A percentile compares a stretch with the other conserved stretches of the same genome.
These are phyloP conservation scores for Laothoe populi DNA, from an alignment of 2,888 invertebrate genomes.

Conservation along the genomic window DNA sequence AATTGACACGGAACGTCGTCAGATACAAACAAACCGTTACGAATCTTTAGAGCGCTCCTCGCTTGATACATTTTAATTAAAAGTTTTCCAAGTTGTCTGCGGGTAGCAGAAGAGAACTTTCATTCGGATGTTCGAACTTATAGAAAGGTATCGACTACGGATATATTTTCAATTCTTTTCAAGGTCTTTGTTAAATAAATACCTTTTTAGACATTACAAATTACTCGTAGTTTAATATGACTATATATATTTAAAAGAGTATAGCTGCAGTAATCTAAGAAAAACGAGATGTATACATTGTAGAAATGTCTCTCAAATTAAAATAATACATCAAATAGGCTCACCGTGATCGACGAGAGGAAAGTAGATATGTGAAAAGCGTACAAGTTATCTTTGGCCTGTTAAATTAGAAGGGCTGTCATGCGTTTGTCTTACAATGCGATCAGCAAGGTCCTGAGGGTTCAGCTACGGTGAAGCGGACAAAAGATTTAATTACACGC, in stretches of 20 bases:
- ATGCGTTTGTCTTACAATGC: conserved; percentile 63
- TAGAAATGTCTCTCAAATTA: background rate
- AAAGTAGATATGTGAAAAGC: conserved; percentile 27
- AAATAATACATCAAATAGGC: conserved; percentile 17
- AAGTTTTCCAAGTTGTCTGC: conserved; percentile 68
- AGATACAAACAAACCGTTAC: conserved; percentile 66
- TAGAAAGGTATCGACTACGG: conserved; percentile 18
- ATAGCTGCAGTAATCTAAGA: no score
- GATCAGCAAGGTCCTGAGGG: conserved; percentile 61
- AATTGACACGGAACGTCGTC: conserved; percentile 73
- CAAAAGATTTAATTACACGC: conserved; percentile 85
- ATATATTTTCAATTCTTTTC: background rate
- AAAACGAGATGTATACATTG: background rate
- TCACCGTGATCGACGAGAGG: conserved; percentile 23
- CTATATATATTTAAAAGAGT: no score
- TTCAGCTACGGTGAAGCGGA: conserved; percentile 64
- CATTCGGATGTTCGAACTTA: conserved; percentile 39
- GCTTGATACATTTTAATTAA: conserved; percentile 79
- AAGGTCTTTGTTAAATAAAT: no score
- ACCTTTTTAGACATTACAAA: no score
- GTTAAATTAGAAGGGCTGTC: conserved; percentile 69
- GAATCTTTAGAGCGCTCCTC: conserved; percentile 63
- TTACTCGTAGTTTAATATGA: no score
- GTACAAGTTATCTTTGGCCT: conserved; percentile 38
- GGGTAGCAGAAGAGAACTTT: conserved; percentile 61